phyloP scores from a whole-genome alignment of 1,140 invertebrate species.

The Kradibia gibbosae region DNA sequence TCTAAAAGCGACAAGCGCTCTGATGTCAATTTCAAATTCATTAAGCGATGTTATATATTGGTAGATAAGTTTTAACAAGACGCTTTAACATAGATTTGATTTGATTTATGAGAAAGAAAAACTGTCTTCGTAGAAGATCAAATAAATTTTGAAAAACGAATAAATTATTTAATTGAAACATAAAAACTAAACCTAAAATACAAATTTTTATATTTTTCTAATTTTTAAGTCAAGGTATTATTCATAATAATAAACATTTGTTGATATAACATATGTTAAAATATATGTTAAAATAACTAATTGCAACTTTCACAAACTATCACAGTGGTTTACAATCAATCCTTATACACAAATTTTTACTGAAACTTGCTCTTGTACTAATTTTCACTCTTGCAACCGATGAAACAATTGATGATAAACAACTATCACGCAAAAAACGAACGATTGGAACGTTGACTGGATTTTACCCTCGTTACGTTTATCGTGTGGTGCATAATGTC shows the following conservation, averaged over 20 bases:
- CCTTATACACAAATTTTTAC: too few species aligned
- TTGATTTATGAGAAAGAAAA: slow-evolving; percentile 41
- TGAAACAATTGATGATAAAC: slow-evolving; percentile 21
- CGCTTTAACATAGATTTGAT: slow-evolving; percentile 26
- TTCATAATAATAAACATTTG: too few species aligned
- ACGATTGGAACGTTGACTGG: slow-evolving; percentile 53
- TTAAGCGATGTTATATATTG: slow-evolving; percentile 29
- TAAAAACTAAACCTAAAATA: background rate
- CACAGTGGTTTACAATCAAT: too few species aligned
- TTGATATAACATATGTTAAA: too few species aligned
- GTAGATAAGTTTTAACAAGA: slow-evolving; percentile 16
- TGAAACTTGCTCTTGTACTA: too few species aligned
- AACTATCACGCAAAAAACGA: slow-evolving; percentile 57
- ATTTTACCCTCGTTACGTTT: slow-evolving; percentile 56
- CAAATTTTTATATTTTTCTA: background rate
- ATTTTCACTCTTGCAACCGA: background rate
- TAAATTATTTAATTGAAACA: background rate
- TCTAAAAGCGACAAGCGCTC: slow-evolving; percentile 48
- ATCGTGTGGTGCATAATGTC: slow-evolving; percentile 44
- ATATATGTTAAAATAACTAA: too few species aligned
- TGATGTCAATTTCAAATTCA: slow-evolving; percentile 41
- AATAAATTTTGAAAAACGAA: background rate
- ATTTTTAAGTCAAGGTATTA: too few species aligned
- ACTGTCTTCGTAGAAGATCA: background rate
- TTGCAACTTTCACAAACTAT: too few species aligned